Evolutionary conservation across 2,113 vertebrate genomes (phyloP).

Genomic region (Montifringilla adamsi): DNA sequence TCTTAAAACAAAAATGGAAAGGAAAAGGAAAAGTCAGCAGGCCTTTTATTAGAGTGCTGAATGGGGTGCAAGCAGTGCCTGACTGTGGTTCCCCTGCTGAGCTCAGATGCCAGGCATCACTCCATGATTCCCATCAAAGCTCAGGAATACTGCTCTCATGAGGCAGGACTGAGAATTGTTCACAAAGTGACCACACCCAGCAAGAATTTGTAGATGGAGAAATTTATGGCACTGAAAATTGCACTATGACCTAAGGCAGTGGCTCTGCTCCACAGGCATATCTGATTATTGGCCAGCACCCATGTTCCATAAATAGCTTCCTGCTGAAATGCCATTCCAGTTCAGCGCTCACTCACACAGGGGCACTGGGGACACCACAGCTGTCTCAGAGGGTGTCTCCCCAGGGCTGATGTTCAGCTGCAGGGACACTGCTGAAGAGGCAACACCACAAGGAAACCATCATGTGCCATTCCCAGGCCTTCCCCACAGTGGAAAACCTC

Average conservation of each 20-base stretch:
- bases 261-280: conserved; percentile 7
- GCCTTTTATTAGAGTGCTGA: neutral
- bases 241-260: conserved; percentile 41
- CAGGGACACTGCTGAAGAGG: neutral
- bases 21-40: neutral
- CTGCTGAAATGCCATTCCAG: neutral
- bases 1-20: neutral
- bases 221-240: conserved; percentile 22
- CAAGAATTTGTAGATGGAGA: conserved; percentile 6
- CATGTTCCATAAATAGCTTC: conserved; percentile 48
- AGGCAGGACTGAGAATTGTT: neutral
- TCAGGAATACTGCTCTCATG: neutral
- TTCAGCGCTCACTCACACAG: neutral
- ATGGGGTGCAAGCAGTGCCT: neutral
- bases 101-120: neutral
- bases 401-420: neutral
- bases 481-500: rapidly evolving
- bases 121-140: neutral
- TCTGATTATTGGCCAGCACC: conserved; percentile 21
- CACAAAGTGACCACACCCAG: conserved; percentile 46
- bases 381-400: neutral
- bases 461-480: neutral
- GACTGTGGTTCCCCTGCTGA: neutral
- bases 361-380: neutral
- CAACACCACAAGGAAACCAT: neutral